Percentiles rank a stretch among this genome's conserved stretches.
Conservation (phyloP, 1,140 invertebrate species). For the Aphelenchoides avenae region DNA sequence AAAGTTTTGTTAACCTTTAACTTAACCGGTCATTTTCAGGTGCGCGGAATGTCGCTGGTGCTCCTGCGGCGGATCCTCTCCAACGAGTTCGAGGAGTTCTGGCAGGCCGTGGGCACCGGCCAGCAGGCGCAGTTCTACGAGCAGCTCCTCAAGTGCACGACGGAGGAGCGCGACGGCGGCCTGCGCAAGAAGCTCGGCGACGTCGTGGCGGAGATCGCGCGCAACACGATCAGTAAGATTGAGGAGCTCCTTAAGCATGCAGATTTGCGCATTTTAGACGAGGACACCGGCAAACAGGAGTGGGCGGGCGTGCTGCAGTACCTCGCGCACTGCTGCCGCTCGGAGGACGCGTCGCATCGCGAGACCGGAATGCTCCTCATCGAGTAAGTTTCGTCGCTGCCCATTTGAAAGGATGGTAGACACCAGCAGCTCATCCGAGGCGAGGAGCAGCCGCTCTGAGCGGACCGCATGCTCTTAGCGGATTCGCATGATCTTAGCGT, state of each 20-base stretch:
- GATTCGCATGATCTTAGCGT: too few relatives aligned
- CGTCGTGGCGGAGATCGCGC: constrained; percentile 83
- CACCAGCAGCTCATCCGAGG: too few relatives aligned
- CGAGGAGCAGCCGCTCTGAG: too few relatives aligned
- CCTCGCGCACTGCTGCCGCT: constrained; percentile 86
- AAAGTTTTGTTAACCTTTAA: neutral
- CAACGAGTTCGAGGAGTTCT: constrained; percentile 82
- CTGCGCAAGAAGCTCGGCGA: constrained; percentile 88
- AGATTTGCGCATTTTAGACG: constrained; percentile 60
- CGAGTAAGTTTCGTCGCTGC: constrained; percentile 66
- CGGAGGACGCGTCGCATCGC: constrained; percentile 74
- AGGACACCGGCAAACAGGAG: constrained; percentile 89
- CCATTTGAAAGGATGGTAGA: too few relatives aligned
- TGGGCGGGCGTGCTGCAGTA: constrained; percentile 96
- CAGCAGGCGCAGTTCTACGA: constrained; percentile 76
- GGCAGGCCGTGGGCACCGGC: constrained; percentile 71
- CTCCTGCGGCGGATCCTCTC: constrained; percentile 81
- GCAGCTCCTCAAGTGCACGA: constrained; percentile 76
- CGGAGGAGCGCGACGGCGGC: constrained; percentile 71
- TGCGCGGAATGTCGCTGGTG: constrained; percentile 80
- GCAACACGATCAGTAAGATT: constrained; percentile 74
- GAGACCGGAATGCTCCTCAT: constrained; percentile 91
- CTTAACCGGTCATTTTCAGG: constrained; percentile 46
- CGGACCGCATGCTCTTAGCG: too few relatives aligned
- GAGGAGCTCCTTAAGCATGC: neutral